phyloP scores from a whole-genome alignment of 2,888 invertebrate genomes.

The Taphrorychus bicolor region DNA sequence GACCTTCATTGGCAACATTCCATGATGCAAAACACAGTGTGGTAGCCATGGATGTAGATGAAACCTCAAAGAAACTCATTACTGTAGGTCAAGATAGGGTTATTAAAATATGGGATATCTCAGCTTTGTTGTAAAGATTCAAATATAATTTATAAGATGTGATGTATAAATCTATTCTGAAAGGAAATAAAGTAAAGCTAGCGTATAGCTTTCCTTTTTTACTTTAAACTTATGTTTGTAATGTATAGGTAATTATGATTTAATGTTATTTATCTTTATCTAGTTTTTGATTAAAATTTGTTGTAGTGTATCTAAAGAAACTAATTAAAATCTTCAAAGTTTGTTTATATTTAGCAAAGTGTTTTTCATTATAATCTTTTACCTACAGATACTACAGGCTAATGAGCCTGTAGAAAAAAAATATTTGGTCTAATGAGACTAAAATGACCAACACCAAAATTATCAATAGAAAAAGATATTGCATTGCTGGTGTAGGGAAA shows the following conservation, averaged over 20 bases:
- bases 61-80: conserved; percentile 83
- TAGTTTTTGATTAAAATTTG: too few species aligned
- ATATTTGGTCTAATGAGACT: not conserved
- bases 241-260: conserved; percentile 23
- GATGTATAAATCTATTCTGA: conserved; percentile 6
- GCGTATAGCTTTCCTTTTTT: not conserved
- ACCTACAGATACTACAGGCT: not conserved
- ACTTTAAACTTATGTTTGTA: conserved; percentile 13
- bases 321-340: conserved; percentile 1
- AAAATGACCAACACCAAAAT: too few species aligned
- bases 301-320: too few species aligned
- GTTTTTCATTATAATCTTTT: not conserved
- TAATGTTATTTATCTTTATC: conserved; percentile 19
- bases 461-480: too few species aligned
- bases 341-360: not conserved
- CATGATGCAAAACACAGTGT: conserved; percentile 95
- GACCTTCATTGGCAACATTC: conserved; percentile 91
- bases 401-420: not conserved
- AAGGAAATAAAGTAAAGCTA: not conserved
- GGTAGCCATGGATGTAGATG: conserved; percentile 87
- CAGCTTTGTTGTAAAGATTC: conserved; percentile 62
- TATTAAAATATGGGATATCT: conserved; percentile 92
- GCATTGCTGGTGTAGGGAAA: too few species aligned
- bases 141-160: conserved; percentile 16
- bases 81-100: conserved; percentile 95